A percentile compares a stretch with the other conserved stretches of the same genome.
Evolutionary conservation across 2,797 vertebrate genomes (phyloP).

Genomic region (Anguilla obscura): DNA sequence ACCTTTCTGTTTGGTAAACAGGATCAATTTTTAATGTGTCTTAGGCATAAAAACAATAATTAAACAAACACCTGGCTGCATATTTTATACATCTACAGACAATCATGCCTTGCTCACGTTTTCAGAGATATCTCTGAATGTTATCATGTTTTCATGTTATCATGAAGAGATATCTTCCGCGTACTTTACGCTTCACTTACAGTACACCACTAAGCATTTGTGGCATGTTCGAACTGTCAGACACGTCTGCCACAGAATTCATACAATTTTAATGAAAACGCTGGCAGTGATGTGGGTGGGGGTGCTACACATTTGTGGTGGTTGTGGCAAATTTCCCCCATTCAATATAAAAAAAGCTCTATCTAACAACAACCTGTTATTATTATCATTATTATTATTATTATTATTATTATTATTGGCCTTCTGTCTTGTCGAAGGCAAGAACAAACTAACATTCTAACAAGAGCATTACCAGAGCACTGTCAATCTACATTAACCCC

Average conservation of each 20-base stretch:
- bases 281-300: no score
- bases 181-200: neutral
- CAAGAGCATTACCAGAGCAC: neutral
- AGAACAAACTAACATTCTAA: neutral
- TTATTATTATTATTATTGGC: no score
- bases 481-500: neutral
- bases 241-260: neutral
- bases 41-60: conserved; percentile 19
- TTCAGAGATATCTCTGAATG: neutral
- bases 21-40: conserved; percentile 19
- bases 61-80: conserved; percentile 17
- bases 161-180: no score
- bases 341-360: no score
- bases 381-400: no score
- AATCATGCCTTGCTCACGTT: neutral
- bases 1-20: conserved; percentile 6
- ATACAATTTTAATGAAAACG: neutral
- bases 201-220: neutral
- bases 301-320: no score
- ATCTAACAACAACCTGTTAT: no score
- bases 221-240: neutral
- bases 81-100: conserved; percentile 7
- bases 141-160: no score
- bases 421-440: neutral
- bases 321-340: no score